These are phyloP conservation scores for Bombus polaris DNA, from an alignment of 1,140 invertebrate genomes.

Conservation along the genomic window DNA sequence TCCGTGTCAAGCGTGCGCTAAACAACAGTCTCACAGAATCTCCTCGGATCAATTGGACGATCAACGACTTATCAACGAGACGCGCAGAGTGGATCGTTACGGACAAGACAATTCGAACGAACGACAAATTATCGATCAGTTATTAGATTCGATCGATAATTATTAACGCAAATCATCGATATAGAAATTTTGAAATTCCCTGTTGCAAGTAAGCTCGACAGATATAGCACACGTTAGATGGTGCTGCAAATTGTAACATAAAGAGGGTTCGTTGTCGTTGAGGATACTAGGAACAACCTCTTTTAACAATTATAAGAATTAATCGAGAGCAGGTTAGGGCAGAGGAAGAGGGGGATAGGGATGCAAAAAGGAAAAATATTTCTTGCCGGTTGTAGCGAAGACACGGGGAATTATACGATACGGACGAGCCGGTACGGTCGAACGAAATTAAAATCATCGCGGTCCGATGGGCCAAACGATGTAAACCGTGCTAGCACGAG, in stretches of 20 bases:
- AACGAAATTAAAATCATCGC: slow-evolving; percentile 19
- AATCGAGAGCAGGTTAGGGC: not conserved
- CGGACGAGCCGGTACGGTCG: not conserved
- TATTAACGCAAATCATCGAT: not conserved
- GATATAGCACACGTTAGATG: not conserved
- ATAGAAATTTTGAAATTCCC: no score
- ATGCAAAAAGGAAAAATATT: not conserved
- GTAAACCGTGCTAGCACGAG: slow-evolving; percentile 15
- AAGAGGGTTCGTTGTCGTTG: no score
- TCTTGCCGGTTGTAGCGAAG: not conserved
- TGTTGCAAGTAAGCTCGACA: no score
- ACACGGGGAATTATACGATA: not conserved
- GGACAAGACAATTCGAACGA: not conserved
- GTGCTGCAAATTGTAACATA: no score
- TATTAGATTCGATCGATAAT: not conserved
- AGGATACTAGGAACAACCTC: not conserved
- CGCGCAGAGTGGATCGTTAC: not conserved
- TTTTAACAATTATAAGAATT: not conserved
- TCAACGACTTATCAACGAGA: slow-evolving; percentile 16
- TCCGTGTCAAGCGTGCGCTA: not conserved
- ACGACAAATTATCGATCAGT: slow-evolving; percentile 4
- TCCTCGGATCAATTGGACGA: slow-evolving; percentile 2
- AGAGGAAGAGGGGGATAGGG: no score
- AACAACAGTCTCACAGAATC: not conserved
- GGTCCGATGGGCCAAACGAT: not conserved